phyloP scores from a whole-genome alignment of 2,113 vertebrate genomes.

The Oryzias javanicus region DNA sequence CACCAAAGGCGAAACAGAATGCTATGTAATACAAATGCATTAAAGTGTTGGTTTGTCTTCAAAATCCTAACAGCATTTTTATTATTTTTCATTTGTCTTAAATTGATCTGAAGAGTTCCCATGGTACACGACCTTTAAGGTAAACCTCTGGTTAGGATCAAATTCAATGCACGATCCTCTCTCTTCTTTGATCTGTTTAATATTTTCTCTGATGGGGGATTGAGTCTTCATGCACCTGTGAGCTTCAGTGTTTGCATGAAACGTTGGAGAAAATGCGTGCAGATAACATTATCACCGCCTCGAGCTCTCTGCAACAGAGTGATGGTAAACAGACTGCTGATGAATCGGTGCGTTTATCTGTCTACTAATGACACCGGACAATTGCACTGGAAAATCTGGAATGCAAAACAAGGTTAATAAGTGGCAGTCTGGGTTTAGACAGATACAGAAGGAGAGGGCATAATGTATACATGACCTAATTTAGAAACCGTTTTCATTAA shows the following conservation, averaged over 20 bases:
- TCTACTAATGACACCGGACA: not conserved
- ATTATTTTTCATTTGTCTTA: too few species aligned
- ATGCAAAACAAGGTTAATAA: not conserved
- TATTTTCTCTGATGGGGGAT: constrained; percentile 23
- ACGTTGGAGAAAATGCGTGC: not conserved
- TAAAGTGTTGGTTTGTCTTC: too few species aligned
- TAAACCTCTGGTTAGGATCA: too few species aligned
- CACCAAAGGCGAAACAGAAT: too few species aligned
- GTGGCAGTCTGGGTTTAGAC: not conserved
- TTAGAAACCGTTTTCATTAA: not conserved
- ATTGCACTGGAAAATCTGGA: constrained; percentile 1
- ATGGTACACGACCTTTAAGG: too few species aligned
- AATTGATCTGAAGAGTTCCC: too few species aligned
- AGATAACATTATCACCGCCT: constrained; percentile 24
- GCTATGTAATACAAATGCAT: too few species aligned
- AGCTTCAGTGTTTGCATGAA: not conserved
- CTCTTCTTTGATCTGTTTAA: constrained; percentile 31
- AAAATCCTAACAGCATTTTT: too few species aligned
- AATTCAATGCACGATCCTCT: constrained; percentile 10
- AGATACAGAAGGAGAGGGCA: constrained; percentile 1
- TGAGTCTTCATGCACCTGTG: constrained; percentile 3
- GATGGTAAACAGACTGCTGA: constrained; percentile 17
- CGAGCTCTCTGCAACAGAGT: constrained; percentile 6
- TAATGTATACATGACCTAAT: not conserved
- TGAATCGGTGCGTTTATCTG: constrained; percentile 9